These are phyloP conservation scores for Muscicapa striata DNA, from an alignment of 2,797 vertebrate species.

Conservation along the genomic window DNA sequence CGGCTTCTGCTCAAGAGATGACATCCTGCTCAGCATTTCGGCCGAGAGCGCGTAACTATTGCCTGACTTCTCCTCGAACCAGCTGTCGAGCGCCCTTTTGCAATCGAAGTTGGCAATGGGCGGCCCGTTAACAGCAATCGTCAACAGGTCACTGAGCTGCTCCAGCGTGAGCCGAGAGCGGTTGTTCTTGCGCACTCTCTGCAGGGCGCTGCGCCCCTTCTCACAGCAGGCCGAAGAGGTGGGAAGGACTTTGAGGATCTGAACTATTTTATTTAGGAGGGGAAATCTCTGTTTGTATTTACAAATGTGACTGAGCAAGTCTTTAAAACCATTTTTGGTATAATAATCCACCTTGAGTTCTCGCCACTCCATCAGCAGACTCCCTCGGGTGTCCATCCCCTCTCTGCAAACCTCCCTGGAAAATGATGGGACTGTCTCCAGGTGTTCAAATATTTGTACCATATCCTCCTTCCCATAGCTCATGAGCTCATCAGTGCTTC, in stretches of 20 bases:
- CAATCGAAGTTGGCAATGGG: slow-evolving; percentile 90
- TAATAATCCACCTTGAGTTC: slow-evolving; percentile 94
- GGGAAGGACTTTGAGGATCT: slow-evolving; percentile 90
- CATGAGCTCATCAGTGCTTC: slow-evolving; percentile 85
- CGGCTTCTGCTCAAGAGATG: slow-evolving; percentile 85
- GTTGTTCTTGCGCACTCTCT: slow-evolving; percentile 89
- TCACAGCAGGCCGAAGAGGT: slow-evolving; percentile 90
- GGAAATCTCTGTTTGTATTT: slow-evolving; percentile 93
- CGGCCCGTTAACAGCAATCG: slow-evolving; percentile 88
- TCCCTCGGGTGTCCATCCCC: slow-evolving; percentile 81
- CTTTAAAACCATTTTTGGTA: slow-evolving; percentile 91
- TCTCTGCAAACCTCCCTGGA: slow-evolving; percentile 80
- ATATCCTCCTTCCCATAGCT: slow-evolving; percentile 92
- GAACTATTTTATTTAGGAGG: slow-evolving; percentile 87
- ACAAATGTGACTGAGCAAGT: slow-evolving; percentile 89
- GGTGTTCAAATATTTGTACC: slow-evolving; percentile 88
- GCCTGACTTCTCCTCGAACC: slow-evolving; percentile 97
- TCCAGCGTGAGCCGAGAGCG: slow-evolving; percentile 90
- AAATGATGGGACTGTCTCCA: slow-evolving; percentile 84
- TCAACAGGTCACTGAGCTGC: slow-evolving; percentile 92
- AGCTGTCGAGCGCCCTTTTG: slow-evolving; percentile 93
- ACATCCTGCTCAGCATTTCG: slow-evolving; percentile 88
- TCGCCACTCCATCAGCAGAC: slow-evolving; percentile 89
- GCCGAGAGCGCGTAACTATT: slow-evolving; percentile 86
- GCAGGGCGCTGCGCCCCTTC: slow-evolving; percentile 87